Conservation (phyloP, 2,888 invertebrate genomes). For the Dimorphilus gyrociliatus region DNA sequence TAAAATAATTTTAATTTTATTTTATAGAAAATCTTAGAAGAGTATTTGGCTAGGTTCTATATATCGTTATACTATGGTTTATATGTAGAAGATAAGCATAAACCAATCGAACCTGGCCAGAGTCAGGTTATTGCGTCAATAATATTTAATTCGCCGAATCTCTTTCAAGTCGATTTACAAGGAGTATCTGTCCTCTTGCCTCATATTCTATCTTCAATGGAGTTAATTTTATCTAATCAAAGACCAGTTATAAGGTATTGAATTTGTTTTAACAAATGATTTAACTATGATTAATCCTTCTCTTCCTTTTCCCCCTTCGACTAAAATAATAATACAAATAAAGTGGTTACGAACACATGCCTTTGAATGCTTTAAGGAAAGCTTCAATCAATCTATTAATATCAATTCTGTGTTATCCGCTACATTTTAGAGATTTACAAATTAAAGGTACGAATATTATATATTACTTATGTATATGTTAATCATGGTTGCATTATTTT, state of each 20-base stretch:
- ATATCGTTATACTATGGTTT: slow-evolving; percentile 75
- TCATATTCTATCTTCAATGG: slow-evolving; percentile 69
- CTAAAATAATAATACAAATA: too few species aligned
- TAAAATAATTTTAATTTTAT: too few species aligned
- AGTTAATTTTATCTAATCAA: slow-evolving; percentile 68
- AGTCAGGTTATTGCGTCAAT: slow-evolving; percentile 64
- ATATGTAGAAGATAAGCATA: slow-evolving; percentile 43
- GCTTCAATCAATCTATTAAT: slow-evolving; percentile 78
- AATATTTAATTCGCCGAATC: slow-evolving; percentile 46
- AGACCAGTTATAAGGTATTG: slow-evolving; percentile 48
- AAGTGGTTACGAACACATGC: slow-evolving; percentile 24
- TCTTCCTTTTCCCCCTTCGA: too few species aligned
- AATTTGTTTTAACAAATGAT: neutral
- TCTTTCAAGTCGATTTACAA: slow-evolving; percentile 77
- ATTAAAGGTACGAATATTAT: slow-evolving; percentile 30
- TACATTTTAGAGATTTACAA: slow-evolving; percentile 57
- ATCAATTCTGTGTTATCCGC: slow-evolving; percentile 75
- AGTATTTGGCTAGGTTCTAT: slow-evolving; percentile 80
- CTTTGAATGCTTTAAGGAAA: slow-evolving; percentile 50
- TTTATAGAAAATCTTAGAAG: slow-evolving; percentile 74
- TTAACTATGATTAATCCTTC: neutral
- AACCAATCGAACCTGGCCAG: slow-evolving; percentile 2
- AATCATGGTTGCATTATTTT: too few species aligned
- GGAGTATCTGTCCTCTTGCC: slow-evolving; percentile 82
- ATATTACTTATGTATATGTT: neutral